Percentiles rank a stretch among this genome's conserved stretches.
Evolutionary conservation across 2,113 vertebrate species (phyloP).

Genomic region (Calidris pugnax): DNA sequence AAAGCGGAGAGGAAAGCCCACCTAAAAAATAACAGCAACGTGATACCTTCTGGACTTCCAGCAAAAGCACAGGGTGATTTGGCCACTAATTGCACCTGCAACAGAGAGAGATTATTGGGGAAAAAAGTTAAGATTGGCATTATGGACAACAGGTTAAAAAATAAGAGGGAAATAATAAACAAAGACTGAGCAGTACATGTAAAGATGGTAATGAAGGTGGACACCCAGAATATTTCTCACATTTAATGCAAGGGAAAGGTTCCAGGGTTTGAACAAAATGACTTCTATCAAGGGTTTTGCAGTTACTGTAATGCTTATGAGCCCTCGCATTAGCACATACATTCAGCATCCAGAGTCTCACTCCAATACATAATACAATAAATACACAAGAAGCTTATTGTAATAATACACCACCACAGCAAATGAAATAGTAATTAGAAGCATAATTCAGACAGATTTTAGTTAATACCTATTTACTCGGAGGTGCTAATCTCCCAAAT

Average conservation of each 20-base stretch:
- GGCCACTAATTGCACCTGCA: background rate
- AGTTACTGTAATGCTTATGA: background rate
- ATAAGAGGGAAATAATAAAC: background rate
- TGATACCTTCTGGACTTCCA: background rate
- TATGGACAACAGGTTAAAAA: background rate
- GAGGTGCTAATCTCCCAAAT: constrained; percentile 43
- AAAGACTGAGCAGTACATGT: background rate
- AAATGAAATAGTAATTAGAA: constrained; percentile 57
- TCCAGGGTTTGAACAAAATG: background rate
- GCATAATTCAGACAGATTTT: constrained; percentile 60
- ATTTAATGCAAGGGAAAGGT: background rate
- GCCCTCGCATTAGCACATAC: background rate
- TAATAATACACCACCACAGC: constrained; percentile 19
- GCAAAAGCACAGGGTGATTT: background rate
- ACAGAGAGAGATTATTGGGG: background rate
- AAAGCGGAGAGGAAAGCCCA: background rate
- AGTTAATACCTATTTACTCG: constrained; percentile 56
- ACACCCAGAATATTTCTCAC: background rate
- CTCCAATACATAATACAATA: background rate
- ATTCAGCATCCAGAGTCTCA: background rate
- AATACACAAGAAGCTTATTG: constrained; percentile 21
- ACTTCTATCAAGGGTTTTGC: background rate
- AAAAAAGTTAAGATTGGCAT: background rate
- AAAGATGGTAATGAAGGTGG: background rate
- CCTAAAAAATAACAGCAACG: background rate